Percentiles rank a stretch among this genome's conserved stretches.
Evolutionary conservation across 2,888 invertebrate species (phyloP).

Genomic region (Zonitis immaculata): DNA sequence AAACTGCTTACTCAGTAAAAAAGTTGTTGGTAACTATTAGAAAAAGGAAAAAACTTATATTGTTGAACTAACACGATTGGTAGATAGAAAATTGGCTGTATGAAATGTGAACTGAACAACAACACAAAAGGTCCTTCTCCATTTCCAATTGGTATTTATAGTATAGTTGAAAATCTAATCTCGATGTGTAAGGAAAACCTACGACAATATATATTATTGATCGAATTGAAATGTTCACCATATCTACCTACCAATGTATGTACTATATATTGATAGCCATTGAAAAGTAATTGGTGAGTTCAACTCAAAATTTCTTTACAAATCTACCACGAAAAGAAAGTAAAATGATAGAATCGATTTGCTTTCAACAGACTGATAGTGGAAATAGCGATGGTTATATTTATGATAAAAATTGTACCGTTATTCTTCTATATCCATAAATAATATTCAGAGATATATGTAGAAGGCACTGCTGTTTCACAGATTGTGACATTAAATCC

Average conservation of each 20-base stretch:
- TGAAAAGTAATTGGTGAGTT: not conserved
- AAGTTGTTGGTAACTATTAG: too few species aligned
- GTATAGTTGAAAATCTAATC: not conserved
- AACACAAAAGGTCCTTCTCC: too few species aligned
- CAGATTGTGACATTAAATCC: conserved; percentile 24
- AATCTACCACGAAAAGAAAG: not conserved
- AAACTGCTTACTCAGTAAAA: too few species aligned
- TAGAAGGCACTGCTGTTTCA: conserved; percentile 24
- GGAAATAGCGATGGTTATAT: not conserved
- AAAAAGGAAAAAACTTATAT: too few species aligned
- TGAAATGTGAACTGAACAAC: too few species aligned
- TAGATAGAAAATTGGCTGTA: too few species aligned
- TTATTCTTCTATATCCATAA: conserved; percentile 24
- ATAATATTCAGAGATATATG: conserved; percentile 20
- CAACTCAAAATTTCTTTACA: not conserved
- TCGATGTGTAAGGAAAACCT: not conserved
- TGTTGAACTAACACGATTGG: too few species aligned
- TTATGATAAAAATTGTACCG: not conserved
- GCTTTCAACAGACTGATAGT: not conserved
- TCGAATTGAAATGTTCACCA: not conserved
- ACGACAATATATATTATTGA: not conserved
- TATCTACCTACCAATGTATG: too few species aligned
- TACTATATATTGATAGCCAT: not conserved
- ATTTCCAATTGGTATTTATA: too few species aligned
- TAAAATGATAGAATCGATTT: not conserved